A percentile compares a stretch with the other conserved stretches of the same genome.
Conservation (phyloP, 2,888 invertebrate species). For the Euspilapteryx auroguttella region DNA sequence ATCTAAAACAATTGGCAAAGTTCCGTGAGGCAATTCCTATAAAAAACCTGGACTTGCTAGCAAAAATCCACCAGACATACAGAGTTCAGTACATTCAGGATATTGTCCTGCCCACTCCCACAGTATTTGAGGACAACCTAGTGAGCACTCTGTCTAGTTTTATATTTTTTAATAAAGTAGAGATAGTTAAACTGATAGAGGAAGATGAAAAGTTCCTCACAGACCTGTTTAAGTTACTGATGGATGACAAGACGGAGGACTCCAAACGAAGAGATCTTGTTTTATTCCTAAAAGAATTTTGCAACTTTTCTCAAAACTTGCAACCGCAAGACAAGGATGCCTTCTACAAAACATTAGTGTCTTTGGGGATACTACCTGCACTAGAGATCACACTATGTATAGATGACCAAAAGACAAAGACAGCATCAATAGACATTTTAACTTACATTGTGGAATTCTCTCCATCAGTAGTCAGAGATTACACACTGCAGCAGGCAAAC, state of each 20-base stretch:
- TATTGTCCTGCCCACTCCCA: constrained; percentile 97
- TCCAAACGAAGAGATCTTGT: constrained; percentile 90
- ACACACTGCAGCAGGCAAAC: constrained; percentile 90
- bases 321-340: constrained; percentile 96
- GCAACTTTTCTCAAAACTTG: constrained; percentile 97
- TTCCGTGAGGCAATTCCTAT: constrained; percentile 95
- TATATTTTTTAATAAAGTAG: constrained; percentile 99
- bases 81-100: constrained; percentile 99
- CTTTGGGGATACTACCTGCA: constrained; percentile 85
- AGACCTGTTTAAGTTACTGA: constrained; percentile 91
- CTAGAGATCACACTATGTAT: constrained; percentile 88
- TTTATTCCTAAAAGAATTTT: constrained; percentile 97
- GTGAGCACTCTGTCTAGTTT: constrained; percentile 96
- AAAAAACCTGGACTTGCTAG: constrained; percentile 88
- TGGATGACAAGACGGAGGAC: constrained; percentile 84
- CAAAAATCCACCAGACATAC: constrained; percentile 99
- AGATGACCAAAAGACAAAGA: constrained; percentile 92
- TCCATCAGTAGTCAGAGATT: constrained; percentile 95
- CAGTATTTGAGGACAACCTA: constrained; percentile 99
- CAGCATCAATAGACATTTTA: constrained; percentile 96
- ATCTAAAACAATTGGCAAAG: constrained; percentile 88
- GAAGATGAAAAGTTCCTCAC: constrained; percentile 97
- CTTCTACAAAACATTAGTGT: constrained; percentile 93
- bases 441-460: constrained; percentile 98
- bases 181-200: constrained; percentile 96